phyloP scores from a whole-genome alignment of 92 coral and sea anemone genomes.

The Porites rus region DNA sequence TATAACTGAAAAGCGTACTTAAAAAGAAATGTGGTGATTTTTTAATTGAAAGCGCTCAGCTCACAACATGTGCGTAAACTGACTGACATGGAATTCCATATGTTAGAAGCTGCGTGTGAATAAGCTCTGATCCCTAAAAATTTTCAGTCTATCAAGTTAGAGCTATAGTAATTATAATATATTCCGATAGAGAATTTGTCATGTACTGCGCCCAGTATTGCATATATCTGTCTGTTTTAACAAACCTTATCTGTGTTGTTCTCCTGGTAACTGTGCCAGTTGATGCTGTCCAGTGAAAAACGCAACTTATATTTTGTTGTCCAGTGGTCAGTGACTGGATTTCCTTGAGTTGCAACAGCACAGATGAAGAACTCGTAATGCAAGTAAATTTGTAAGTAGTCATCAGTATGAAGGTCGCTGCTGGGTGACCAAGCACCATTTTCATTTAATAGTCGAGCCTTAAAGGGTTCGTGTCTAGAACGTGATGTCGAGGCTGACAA shows the following conservation, averaged over 20 bases:
- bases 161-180: too few species aligned
- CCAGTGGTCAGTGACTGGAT: not conserved
- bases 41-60: too few species aligned
- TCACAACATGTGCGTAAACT: too few species aligned
- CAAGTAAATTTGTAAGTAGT: conserved; percentile 18
- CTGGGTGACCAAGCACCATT: conserved; percentile 3
- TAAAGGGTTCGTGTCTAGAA: not conserved
- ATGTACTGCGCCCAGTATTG: too few species aligned
- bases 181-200: too few species aligned
- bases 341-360: conserved; percentile 13
- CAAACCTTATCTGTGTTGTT: conserved; percentile 3
- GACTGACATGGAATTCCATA: too few species aligned
- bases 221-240: not conserved
- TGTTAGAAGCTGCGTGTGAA: too few species aligned
- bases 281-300: not conserved
- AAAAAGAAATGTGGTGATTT: too few species aligned
- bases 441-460: not conserved
- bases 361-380: conserved; percentile 6
- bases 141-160: too few species aligned
- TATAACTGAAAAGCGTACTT: too few species aligned
- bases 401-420: not conserved
- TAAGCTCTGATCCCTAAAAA: too few species aligned
- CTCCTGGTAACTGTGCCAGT: not conserved
- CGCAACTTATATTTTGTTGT: not conserved
- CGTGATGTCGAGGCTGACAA: not conserved